Conservation (phyloP, 37 sponge, comb jelly and placozoan genomes). For the Cliona cf. orientalis region DNA sequence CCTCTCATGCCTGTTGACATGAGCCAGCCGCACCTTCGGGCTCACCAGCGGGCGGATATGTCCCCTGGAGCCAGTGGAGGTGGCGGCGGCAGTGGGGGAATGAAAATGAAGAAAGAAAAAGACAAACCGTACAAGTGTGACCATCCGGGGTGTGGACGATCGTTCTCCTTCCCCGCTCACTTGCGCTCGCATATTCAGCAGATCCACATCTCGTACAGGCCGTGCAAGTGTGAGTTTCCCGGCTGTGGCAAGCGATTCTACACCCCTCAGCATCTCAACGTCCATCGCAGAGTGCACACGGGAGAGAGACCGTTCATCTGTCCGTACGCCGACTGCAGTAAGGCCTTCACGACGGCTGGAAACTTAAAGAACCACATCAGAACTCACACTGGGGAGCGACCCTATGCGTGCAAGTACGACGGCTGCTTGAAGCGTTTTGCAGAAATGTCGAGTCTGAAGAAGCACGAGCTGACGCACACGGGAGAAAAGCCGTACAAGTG, state of each 20-base stretch:
- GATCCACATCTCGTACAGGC: slow-evolving; percentile 80
- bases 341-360: slow-evolving; percentile 88
- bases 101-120: slow-evolving; percentile 32
- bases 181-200: slow-evolving; percentile 79
- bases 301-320: slow-evolving; percentile 85
- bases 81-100: not conserved
- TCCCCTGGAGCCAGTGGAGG: slow-evolving; percentile 1
- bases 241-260: slow-evolving; percentile 87
- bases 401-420: slow-evolving; percentile 79
- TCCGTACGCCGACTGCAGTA: slow-evolving; percentile 74
- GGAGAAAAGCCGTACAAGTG: slow-evolving; percentile 87
- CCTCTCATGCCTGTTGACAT: too few relatives aligned
- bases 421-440: slow-evolving; percentile 80
- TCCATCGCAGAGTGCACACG: slow-evolving; percentile 78
- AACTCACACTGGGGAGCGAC: slow-evolving; percentile 87
- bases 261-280: slow-evolving; percentile 87
- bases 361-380: slow-evolving; percentile 90
- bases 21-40: too few relatives aligned
- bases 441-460: slow-evolving; percentile 90
- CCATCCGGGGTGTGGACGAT: slow-evolving; percentile 79
- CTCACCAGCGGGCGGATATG: too few relatives aligned
- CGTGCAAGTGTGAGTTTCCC: slow-evolving; percentile 85
- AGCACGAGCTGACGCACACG: slow-evolving; percentile 86
- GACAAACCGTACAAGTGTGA: slow-evolving; percentile 81
- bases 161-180: slow-evolving; percentile 83